These are phyloP conservation scores for Calliopum simillimum DNA, from an alignment of 2,888 invertebrate genomes.

Conservation along the genomic window DNA sequence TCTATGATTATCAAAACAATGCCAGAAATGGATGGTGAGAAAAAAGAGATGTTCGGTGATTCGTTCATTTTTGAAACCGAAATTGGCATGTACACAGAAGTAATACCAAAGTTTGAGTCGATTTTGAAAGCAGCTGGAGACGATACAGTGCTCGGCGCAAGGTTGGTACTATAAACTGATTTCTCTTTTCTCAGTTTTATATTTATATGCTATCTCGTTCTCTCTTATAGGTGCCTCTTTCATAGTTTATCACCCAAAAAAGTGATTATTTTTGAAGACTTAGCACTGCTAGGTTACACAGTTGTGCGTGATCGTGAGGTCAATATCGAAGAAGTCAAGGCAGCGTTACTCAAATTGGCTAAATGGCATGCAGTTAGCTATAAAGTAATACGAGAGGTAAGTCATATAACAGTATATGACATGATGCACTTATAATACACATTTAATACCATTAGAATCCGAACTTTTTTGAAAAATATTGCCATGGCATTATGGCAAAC, in stretches of 20 bases:
- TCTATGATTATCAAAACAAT: constrained; percentile 55
- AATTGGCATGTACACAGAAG: constrained; percentile 1
- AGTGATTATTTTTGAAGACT: constrained; percentile 45
- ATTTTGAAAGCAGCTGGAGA: not conserved
- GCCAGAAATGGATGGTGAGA: constrained; percentile 52
- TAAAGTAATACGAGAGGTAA: constrained; percentile 45
- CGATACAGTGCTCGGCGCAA: not conserved
- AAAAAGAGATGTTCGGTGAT: constrained; percentile 29
- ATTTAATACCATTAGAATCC: constrained; percentile 21
- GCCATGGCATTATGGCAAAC: constrained; percentile 31
- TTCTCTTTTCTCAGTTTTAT: not conserved
- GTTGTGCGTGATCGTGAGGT: constrained; percentile 43
- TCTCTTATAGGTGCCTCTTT: constrained; percentile 41
- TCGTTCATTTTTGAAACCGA: not conserved
- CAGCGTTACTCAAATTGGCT: constrained; percentile 49
- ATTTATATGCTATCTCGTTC: not conserved
- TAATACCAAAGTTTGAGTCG: not conserved
- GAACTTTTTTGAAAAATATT: constrained; percentile 33
- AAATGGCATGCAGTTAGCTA: constrained; percentile 55
- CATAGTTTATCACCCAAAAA: constrained; percentile 43
- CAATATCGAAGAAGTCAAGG: constrained; percentile 44
- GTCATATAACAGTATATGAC: not conserved
- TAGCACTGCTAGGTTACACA: constrained; percentile 40
- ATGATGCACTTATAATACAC: not conserved
- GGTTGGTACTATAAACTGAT: not conserved